phyloP scores from a whole-genome alignment of 2,113 vertebrate genomes.

The Emberiza fucata region DNA sequence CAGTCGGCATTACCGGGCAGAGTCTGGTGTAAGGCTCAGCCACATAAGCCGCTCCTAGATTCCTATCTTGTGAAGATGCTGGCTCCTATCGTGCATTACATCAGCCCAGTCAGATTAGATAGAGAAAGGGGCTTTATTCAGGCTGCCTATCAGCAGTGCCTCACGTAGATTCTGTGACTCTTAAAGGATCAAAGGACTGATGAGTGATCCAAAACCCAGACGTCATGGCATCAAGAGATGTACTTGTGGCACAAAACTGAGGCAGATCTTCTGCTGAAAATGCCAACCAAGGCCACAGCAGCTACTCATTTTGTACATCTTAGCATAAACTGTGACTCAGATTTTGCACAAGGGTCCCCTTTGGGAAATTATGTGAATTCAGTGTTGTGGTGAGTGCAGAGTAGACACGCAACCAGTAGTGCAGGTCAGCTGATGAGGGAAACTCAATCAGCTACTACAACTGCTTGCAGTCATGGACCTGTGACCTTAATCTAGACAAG shows the following conservation, averaged over 20 bases:
- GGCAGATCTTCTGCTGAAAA: background rate
- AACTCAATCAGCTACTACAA: background rate
- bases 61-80: constrained; percentile 32
- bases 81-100: constrained; percentile 12
- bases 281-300: background rate
- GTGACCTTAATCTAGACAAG: constrained; percentile 3
- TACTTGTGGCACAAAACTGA: background rate
- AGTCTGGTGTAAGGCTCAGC: constrained; percentile 48
- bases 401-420: background rate
- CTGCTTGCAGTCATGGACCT: background rate
- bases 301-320: background rate
- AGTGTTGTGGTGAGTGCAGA: background rate
- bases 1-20: background rate
- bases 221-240: background rate
- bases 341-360: background rate
- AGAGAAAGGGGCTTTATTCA: constrained; percentile 60
- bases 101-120: constrained; percentile 38
- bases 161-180: constrained; percentile 22
- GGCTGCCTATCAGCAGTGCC: background rate
- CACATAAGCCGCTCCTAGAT: constrained; percentile 50
- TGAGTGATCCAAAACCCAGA: constrained; percentile 4
- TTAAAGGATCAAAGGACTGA: constrained; percentile 21
- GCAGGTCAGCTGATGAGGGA: background rate
- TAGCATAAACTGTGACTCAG: background rate
- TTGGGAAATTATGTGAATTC: background rate